Evolutionary conservation across 1,140 invertebrate species (phyloP).

Genomic region (Euura lappo): DNA sequence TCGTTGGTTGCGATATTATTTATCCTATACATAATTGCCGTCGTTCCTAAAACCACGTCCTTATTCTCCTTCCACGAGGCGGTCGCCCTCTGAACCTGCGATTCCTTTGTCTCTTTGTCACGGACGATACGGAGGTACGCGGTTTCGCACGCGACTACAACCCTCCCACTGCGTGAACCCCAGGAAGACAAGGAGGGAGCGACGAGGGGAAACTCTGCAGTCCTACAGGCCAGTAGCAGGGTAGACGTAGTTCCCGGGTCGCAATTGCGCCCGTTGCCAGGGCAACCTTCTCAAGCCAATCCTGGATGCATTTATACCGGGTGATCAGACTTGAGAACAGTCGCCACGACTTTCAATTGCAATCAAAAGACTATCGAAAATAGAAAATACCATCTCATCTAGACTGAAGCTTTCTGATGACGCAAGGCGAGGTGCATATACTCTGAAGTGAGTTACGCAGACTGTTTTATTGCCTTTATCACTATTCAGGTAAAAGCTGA

Average conservation of each 20-base stretch:
- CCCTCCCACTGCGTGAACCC: background rate
- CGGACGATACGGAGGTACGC: background rate
- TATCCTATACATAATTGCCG: background rate
- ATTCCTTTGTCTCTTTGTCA: conserved; percentile 7
- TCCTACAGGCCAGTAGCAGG: background rate
- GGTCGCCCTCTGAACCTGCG: background rate
- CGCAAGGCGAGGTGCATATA: too few species aligned
- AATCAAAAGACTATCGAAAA: too few species aligned
- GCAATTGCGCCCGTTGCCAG: conserved; percentile 1
- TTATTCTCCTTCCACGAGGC: too few species aligned
- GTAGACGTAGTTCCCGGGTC: conserved; percentile 3
- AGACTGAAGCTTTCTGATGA: too few species aligned
- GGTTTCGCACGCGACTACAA: background rate
- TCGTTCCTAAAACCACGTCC: background rate
- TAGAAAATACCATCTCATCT: too few species aligned
- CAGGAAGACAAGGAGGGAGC: background rate
- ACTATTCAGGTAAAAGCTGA: too few species aligned
- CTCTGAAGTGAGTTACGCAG: too few species aligned
- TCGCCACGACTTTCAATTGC: too few species aligned
- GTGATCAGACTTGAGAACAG: background rate
- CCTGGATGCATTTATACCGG: conserved; percentile 2
- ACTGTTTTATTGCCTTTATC: too few species aligned
- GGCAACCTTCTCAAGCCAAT: conserved; percentile 1
- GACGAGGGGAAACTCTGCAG: background rate
- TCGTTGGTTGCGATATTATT: background rate